Evolutionary conservation across 2,113 vertebrate species (phyloP), one percentile per base, ranked within the genome.

Genomic region (Rhinopomastus cyanomelas): DNA sequence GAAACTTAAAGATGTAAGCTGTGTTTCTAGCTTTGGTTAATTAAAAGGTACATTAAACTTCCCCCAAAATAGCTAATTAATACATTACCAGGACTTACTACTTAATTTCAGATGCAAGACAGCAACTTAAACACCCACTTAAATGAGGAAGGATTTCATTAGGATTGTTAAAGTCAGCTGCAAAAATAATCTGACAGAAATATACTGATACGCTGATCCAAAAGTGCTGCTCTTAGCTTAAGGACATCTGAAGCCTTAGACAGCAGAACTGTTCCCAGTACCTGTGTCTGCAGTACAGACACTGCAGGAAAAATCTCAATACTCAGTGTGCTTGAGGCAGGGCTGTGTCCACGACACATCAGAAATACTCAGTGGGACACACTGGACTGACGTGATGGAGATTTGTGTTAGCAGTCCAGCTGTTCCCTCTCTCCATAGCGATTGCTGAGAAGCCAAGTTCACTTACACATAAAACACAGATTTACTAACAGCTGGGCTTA

Each of bases 11-110:
- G 53, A 57, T 59, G 52, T 62, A 39, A 85, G 48, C 17, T 48
- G 65, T 4, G 4, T 77, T 73, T 55, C 59, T 82, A 75, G 32
- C 36, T 87, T 82, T 15, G 29, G 60, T 73, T 94, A 89, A 96
- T 90, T 87, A 89, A 93, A 80, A 39, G 23, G 13, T 29, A 82
- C 9, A 26, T 25, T 73, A 72, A 77, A 51, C 8, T 16, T 19
- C 10, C 27, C 10, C 16, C 13, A 20, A 42, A 62, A 64, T 18
- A 15, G 9, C 22, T 51, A 72, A 81, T 84, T 75, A 68, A 81
- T 72, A 46, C 36, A 46, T 88, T 88, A 81, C 19, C 36, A 39
- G 27, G 9, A 8, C 23, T 89, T 88, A 59, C 59, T 44, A 52
- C 21, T 26, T 65, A 23, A 39, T 72, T 88, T 92, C 64, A 44